Percentiles rank a stretch among this genome's conserved stretches.
Conservation (phyloP, 2,888 invertebrate genomes). For the Plagodis dolabraria region DNA sequence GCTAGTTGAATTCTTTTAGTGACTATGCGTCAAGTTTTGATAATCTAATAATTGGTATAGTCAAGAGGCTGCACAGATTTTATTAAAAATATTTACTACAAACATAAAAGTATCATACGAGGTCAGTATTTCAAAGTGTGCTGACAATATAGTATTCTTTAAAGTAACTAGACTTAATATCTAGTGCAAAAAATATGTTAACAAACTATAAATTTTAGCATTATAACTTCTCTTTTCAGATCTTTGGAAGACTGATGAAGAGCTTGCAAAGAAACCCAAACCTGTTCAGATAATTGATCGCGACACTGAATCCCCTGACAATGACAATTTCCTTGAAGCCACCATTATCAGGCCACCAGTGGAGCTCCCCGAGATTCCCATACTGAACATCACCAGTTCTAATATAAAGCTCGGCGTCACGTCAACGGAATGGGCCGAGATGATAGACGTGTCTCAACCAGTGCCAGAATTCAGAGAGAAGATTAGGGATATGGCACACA, state of each 20-base stretch:
- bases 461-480: constrained; percentile 92
- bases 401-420: constrained; percentile 69
- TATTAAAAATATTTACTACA: too few species aligned
- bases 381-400: constrained; percentile 88
- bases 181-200: too few species aligned
- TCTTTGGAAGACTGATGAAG: constrained; percentile 77
- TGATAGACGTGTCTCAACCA: constrained; percentile 92
- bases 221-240: constrained; percentile 44
- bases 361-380: constrained; percentile 82
- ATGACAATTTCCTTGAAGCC: constrained; percentile 70
- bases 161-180: too few species aligned
- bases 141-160: too few species aligned
- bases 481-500: constrained; percentile 93
- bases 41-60: too few species aligned
- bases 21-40: too few species aligned
- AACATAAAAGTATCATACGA: too few species aligned
- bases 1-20: too few species aligned
- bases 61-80: too few species aligned
- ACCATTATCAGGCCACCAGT: constrained; percentile 67
- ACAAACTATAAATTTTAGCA: background rate
- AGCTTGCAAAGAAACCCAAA: constrained; percentile 48
- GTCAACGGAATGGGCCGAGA: constrained; percentile 94
- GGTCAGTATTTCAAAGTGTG: too few species aligned
- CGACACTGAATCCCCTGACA: constrained; percentile 51
- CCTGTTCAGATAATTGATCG: constrained; percentile 45